Evolutionary conservation across 2,888 invertebrate species (phyloP).

Genomic region (Pollenia labialis): DNA sequence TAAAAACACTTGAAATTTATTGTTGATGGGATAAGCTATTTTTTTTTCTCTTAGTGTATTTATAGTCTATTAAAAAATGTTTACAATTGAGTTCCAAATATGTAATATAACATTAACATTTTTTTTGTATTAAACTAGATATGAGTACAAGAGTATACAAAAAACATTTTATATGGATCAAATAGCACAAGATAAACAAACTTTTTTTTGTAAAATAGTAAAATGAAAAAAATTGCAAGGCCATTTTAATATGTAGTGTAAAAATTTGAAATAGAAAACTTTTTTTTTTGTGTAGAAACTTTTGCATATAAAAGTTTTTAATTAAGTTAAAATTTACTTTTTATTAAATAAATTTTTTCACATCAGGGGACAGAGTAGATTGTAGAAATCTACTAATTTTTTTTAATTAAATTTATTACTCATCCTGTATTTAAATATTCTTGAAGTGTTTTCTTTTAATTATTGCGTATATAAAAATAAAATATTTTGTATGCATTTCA

Average conservation of each 20-base stretch:
- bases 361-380: not conserved
- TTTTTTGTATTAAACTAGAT: conserved; percentile 24
- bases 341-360: not conserved
- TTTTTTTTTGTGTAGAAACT: too few relatives aligned
- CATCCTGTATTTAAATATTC: conserved; percentile 56
- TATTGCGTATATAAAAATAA: not conserved
- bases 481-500: conserved; percentile 51
- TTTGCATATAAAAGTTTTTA: not conserved
- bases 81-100: conserved; percentile 60
- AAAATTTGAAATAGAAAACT: conserved; percentile 1
- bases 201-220: not conserved
- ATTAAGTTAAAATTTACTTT: not conserved
- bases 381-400: not conserved
- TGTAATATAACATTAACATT: conserved; percentile 49
- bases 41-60: conserved; percentile 45
- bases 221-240: conserved; percentile 27
- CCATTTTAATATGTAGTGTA: not conserved
- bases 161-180: conserved; percentile 27
- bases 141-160: not conserved
- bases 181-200: conserved; percentile 9
- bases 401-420: conserved; percentile 14
- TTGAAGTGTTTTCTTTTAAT: conserved; percentile 9
- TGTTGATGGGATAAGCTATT: too few relatives aligned
- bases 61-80: conserved; percentile 32
- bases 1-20: too few relatives aligned